Conservation (phyloP, 2,113 vertebrate species). For the Bos taurus region DNA sequence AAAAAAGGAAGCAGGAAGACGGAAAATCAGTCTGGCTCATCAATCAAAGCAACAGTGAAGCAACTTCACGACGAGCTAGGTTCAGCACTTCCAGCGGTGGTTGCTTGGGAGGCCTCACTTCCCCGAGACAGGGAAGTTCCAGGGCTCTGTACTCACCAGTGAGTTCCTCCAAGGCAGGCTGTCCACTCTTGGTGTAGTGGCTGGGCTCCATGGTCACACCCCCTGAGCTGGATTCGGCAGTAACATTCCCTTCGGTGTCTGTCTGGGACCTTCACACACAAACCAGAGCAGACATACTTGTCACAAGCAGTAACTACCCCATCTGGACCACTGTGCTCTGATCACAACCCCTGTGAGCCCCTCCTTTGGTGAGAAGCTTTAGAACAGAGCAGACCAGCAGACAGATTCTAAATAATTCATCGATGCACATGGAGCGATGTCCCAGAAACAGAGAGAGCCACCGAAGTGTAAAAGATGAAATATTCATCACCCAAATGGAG, state of each 20-base stretch:
- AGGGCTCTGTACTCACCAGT: slow-evolving; percentile 81
- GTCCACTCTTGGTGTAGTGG: slow-evolving; percentile 88
- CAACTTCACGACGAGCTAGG: neutral
- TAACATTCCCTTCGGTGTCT: slow-evolving; percentile 88
- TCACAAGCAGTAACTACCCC: neutral
- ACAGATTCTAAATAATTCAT: slow-evolving; percentile 80
- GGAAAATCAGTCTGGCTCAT: neutral
- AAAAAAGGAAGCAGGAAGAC: neutral
- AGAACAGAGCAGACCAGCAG: slow-evolving; percentile 57
- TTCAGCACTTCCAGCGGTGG: neutral
- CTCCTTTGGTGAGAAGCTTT: slow-evolving; percentile 46
- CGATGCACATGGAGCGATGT: slow-evolving; percentile 67
- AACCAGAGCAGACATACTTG: slow-evolving; percentile 58
- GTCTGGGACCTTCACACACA: slow-evolving; percentile 90
- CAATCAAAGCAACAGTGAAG: neutral
- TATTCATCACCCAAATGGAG: slow-evolving; percentile 61
- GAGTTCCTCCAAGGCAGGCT: slow-evolving; percentile 90
- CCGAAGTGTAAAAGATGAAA: slow-evolving; percentile 76
- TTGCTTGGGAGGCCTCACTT: rapidly evolving
- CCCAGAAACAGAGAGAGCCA: slow-evolving; percentile 75
- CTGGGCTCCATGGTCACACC: slow-evolving; percentile 84
- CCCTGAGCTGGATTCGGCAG: slow-evolving; percentile 82
- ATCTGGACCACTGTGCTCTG: neutral
- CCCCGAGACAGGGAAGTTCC: neutral
- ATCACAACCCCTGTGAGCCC: neutral